These are phyloP conservation scores for Sphyrna mokarran DNA, from an alignment of 2,113 vertebrate species.

Conservation along the genomic window DNA sequence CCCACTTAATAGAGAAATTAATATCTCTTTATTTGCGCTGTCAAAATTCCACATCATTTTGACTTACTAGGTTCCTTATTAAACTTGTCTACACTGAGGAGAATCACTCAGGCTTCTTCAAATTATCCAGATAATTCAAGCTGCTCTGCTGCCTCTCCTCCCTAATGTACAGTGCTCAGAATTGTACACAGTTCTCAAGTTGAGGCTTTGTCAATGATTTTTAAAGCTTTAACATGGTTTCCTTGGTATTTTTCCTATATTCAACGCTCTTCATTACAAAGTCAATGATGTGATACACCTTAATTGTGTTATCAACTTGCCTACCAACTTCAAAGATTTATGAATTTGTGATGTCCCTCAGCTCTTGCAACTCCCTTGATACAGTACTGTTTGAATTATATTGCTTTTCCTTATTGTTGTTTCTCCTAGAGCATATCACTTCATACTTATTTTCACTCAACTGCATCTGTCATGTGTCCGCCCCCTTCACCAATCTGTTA, in stretches of 20 bases:
- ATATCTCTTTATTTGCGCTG: not conserved
- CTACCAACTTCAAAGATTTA: not conserved
- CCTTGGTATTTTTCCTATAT: too few relatives aligned
- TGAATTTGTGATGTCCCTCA: not conserved
- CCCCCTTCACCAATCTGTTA: not conserved
- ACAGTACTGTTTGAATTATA: not conserved
- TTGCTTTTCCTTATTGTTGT: not conserved
- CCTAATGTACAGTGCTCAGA: not conserved
- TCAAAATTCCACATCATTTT: not conserved
- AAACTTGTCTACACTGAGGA: not conserved
- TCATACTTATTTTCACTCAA: not conserved
- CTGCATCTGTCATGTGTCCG: not conserved
- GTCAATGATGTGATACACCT: not conserved
- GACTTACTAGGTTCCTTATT: not conserved
- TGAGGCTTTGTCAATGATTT: too few relatives aligned
- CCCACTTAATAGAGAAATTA: not conserved
- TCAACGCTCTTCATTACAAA: not conserved
- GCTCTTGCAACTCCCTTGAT: not conserved
- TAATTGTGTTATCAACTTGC: not conserved
- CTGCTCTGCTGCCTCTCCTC: not conserved
- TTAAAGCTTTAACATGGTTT: too few relatives aligned
- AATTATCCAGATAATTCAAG: too few relatives aligned
- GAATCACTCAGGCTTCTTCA: not conserved
- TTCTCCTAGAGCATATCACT: too few relatives aligned
- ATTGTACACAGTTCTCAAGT: too few relatives aligned